These are phyloP conservation scores for Oppia nitens DNA, from an alignment of 1,140 invertebrate genomes.

Conservation along the genomic window DNA sequence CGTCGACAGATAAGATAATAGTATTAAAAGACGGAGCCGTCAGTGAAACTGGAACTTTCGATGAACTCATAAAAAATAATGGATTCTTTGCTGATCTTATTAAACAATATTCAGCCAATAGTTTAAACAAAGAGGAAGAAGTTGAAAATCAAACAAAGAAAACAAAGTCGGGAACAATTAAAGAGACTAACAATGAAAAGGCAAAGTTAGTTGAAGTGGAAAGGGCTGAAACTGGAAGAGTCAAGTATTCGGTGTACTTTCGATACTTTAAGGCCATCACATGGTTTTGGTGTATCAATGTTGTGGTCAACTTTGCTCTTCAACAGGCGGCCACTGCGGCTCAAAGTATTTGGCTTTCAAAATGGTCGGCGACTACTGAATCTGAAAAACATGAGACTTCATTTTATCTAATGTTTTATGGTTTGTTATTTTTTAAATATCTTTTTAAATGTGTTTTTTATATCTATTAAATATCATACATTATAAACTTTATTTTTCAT, in stretches of 20 bases:
- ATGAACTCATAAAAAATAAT: conserved; percentile 17
- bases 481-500: not conserved
- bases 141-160: conserved; percentile 39
- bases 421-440: conserved; percentile 11
- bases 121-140: not conserved
- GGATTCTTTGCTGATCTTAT: conserved; percentile 39
- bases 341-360: conserved; percentile 78
- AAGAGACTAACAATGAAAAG: not conserved
- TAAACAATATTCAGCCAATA: conserved; percentile 48
- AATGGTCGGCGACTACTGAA: conserved; percentile 29
- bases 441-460: no score
- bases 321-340: conserved; percentile 53
- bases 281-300: conserved; percentile 12
- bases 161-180: conserved; percentile 23
- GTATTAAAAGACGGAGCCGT: conserved; percentile 28
- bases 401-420: conserved; percentile 21
- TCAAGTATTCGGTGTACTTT: conserved; percentile 70
- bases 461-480: no score
- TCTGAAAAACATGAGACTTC: conserved; percentile 6
- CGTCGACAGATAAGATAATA: conserved; percentile 27
- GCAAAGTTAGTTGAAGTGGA: conserved; percentile 66
- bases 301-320: conserved; percentile 19
- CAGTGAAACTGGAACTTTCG: conserved; percentile 26
- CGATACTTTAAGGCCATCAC: conserved; percentile 28
- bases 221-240: conserved; percentile 74